Conservation (phyloP, 2,888 invertebrate species). For the Elgonia sp. region DNA sequence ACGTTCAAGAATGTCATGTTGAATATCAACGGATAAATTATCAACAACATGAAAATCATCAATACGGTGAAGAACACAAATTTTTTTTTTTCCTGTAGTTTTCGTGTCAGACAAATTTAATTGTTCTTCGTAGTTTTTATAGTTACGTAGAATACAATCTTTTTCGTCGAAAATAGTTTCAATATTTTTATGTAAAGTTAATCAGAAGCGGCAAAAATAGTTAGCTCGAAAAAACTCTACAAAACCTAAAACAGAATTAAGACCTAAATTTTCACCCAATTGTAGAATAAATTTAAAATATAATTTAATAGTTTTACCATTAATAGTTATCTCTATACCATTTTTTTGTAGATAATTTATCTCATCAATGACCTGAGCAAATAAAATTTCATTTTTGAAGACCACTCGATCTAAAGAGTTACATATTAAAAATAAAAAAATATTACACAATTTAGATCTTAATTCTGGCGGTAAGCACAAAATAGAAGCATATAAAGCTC, state of each 20-base stretch:
- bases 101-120: background rate
- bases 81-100: slow-evolving; percentile 8
- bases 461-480: slow-evolving; percentile 12
- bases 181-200: slow-evolving; percentile 15
- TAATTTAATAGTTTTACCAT: background rate
- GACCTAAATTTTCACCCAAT: slow-evolving; percentile 49
- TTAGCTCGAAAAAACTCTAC: slow-evolving; percentile 58
- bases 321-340: slow-evolving; percentile 55
- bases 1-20: slow-evolving; percentile 7
- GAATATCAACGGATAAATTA: slow-evolving; percentile 12
- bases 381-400: slow-evolving; percentile 66
- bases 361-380: slow-evolving; percentile 69
- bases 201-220: slow-evolving; percentile 73
- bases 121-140: slow-evolving; percentile 7
- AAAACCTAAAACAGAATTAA: slow-evolving; percentile 72
- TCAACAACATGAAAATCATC: slow-evolving; percentile 1
- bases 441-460: slow-evolving; percentile 23
- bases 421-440: slow-evolving; percentile 67
- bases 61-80: slow-evolving; percentile 1
- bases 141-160: slow-evolving; percentile 9
- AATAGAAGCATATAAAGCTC: slow-evolving; percentile 25
- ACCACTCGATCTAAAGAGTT: slow-evolving; percentile 60
- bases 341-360: slow-evolving; percentile 61
- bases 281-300: slow-evolving; percentile 62
- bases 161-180: slow-evolving; percentile 18